Conservation (phyloP, 2,113 vertebrate species). For the Bungarus multicinctus region DNA sequence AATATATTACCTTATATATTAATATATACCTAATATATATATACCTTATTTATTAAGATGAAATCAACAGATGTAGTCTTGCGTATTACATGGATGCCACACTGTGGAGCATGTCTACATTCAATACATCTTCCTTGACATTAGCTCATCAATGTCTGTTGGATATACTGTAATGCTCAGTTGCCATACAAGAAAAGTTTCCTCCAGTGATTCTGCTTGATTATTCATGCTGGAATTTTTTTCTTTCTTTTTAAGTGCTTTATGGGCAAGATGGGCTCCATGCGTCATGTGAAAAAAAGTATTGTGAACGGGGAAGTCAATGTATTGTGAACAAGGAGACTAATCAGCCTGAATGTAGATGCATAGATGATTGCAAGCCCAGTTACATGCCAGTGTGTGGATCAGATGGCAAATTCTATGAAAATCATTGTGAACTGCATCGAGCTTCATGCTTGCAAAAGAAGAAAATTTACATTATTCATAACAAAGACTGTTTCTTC, state of each 20-base stretch:
- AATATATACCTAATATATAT: too few species aligned
- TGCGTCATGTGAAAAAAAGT: slow-evolving; percentile 71
- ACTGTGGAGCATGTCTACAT: background rate
- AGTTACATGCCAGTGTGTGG: slow-evolving; percentile 90
- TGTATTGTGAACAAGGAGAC: slow-evolving; percentile 77
- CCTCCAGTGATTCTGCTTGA: accelerated
- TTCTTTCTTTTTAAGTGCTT: slow-evolving; percentile 59
- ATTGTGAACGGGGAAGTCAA: slow-evolving; percentile 79
- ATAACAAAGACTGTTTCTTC: slow-evolving; percentile 95
- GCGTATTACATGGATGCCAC: background rate
- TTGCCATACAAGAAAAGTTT: accelerated
- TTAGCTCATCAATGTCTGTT: background rate
- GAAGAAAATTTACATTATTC: slow-evolving; percentile 77
- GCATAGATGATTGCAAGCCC: slow-evolving; percentile 80
- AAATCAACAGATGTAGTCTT: background rate
- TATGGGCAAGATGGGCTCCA: slow-evolving; percentile 51
- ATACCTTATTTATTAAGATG: background rate
- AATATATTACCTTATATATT: too few species aligned
- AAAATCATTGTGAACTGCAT: slow-evolving; percentile 93
- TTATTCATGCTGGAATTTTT: accelerated
- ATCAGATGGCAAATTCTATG: slow-evolving; percentile 89
- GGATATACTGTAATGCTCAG: background rate
- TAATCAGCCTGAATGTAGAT: slow-evolving; percentile 77
- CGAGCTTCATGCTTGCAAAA: slow-evolving; percentile 84
- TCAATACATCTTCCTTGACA: background rate